Conservation (phyloP, 1,140 invertebrate genomes). For the Brachionus manjavacas region DNA sequence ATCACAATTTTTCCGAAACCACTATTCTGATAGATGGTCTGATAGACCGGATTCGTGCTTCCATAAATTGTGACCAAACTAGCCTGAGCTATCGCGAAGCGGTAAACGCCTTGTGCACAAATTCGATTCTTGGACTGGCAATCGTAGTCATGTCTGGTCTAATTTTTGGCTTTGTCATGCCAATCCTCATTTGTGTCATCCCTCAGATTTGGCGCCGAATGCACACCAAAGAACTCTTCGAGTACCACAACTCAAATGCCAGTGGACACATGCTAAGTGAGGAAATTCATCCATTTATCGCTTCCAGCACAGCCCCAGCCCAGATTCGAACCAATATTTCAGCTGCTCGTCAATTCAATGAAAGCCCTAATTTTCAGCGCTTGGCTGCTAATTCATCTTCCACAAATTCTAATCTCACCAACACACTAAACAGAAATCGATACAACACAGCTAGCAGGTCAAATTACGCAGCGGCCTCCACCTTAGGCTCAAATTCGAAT, state of each 20-base stretch:
- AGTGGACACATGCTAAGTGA: background rate
- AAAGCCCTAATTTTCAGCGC: constrained; percentile 40
- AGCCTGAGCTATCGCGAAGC: background rate
- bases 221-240: constrained; percentile 10
- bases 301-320: background rate
- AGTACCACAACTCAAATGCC: background rate
- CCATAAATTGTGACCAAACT: constrained; percentile 23
- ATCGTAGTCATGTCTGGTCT: constrained; percentile 10
- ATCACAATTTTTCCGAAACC: background rate
- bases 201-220: constrained; percentile 19
- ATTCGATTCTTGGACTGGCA: background rate
- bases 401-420: background rate
- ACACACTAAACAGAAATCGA: background rate
- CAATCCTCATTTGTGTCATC: constrained; percentile 27
- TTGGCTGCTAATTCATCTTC: constrained; percentile 6
- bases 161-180: constrained; percentile 18
- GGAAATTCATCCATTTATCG: constrained; percentile 28
- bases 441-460: constrained; percentile 3
- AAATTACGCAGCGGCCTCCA: background rate
- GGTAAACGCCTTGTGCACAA: constrained; percentile 14
- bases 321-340: constrained; percentile 36
- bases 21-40: background rate
- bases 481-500: background rate
- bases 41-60: background rate
- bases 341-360: constrained; percentile 39